phyloP scores from a whole-genome alignment of 2,113 vertebrate species.

The Phodopus roborovskii region DNA sequence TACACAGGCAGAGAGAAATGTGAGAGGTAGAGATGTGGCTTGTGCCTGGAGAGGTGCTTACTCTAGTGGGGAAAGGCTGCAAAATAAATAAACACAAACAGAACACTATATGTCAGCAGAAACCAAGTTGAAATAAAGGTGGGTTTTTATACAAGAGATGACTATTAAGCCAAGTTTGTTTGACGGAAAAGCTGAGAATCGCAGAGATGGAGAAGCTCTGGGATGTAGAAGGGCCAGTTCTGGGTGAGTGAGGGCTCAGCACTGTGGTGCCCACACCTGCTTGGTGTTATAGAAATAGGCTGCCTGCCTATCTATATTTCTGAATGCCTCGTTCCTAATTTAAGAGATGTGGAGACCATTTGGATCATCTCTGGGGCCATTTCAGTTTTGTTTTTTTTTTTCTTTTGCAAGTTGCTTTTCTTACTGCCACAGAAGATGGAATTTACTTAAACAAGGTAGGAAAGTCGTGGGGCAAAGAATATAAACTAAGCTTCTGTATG shows the following conservation, averaged over 20 bases:
- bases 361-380: not conserved
- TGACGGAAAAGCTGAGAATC: not conserved
- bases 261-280: not conserved
- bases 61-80: not conserved
- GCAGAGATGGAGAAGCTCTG: not conserved
- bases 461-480: not conserved
- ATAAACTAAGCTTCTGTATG: not conserved
- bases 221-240: not conserved
- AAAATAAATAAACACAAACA: not conserved
- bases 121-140: not conserved
- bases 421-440: not conserved
- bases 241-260: too few species aligned
- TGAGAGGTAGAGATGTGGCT: not conserved
- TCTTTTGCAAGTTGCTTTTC: slow-evolving; percentile 32
- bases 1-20: not conserved
- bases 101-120: not conserved
- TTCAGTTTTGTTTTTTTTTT: not conserved
- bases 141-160: slow-evolving; percentile 22
- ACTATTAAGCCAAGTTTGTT: not conserved
- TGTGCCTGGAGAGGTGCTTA: not conserved
- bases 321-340: not conserved
- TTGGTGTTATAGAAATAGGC: not conserved
- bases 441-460: slow-evolving; percentile 2
- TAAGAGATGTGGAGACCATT: not conserved
- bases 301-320: not conserved